Evolutionary conservation across 2,113 vertebrate species (phyloP), one percentile per base, ranked within the genome.

Genomic region (Triplophysa dalaica): DNA sequence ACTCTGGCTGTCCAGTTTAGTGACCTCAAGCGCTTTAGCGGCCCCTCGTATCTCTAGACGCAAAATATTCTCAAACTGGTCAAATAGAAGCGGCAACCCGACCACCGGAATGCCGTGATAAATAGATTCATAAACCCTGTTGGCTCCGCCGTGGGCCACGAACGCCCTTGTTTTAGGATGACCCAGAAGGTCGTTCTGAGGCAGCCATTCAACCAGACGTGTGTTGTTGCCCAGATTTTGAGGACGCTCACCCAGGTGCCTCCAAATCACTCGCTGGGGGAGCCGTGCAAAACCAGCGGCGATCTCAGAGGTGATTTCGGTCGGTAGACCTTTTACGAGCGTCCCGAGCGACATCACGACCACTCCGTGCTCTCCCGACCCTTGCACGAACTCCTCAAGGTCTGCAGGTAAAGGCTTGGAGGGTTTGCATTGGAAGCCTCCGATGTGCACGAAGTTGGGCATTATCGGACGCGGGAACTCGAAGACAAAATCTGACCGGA

Each of bases 241-340:
- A 1, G 92, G 92, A 0, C 24, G 54, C 19, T 90, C 85, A 0
- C 90, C 87, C 0, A 16, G 54, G 10, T 93, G 85, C 54, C 90
- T 90, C 91, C 93, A 94, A 33, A 94, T 88, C 3, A 94, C 90
- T 69, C 89, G 89, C 22, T 94, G 93, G 0, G 92, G 91, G 19
- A 94, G 78, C 41, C 88, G 88, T 10, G 91, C 89, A 9, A 94
- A 92, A 0, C 90, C 92, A 2, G 88, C 84, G 0, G 92, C 90
- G 0, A 94, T 91, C 84, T 87, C 84, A 0, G 82, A 84, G 0
- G 89, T 91, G 3, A 93, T 91, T 2, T 93, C 86, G 13, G 61
- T 1, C 0, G 92, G 91, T 1, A 94, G 58, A 13, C 67, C 83
- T 69, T 88, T 86, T 0, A 94, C 86, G 0, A 94, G 52, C 0